phyloP scores from a whole-genome alignment of 2,797 vertebrate genomes.

The Pantherophis alleghaniensis region DNA sequence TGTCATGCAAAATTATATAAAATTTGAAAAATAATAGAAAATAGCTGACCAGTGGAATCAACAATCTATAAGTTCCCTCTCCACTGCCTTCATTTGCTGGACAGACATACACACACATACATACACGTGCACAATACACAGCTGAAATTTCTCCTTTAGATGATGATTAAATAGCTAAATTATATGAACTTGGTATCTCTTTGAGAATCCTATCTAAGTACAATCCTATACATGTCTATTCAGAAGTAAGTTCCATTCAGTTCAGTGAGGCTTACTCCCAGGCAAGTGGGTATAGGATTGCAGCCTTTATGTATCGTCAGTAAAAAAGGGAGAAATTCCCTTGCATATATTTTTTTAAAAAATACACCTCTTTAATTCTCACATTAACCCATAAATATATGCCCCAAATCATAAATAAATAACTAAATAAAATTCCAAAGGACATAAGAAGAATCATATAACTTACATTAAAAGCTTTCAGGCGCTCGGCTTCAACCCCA shows the following conservation, averaged over 20 bases:
- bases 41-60: slow-evolving; percentile 59
- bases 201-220: slow-evolving; percentile 56
- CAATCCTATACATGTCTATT: slow-evolving; percentile 43
- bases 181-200: slow-evolving; percentile 65
- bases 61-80: slow-evolving; percentile 47
- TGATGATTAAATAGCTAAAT: slow-evolving; percentile 66
- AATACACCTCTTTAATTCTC: slow-evolving; percentile 56
- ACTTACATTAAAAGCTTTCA: slow-evolving; percentile 85
- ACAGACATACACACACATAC: slow-evolving; percentile 71
- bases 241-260: neutral
- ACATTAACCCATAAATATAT: slow-evolving; percentile 62
- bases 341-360: slow-evolving; percentile 36
- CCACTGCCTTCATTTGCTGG: slow-evolving; percentile 45
- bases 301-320: slow-evolving; percentile 18
- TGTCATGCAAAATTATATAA: slow-evolving; percentile 76
- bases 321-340: slow-evolving; percentile 30
- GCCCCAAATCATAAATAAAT: slow-evolving; percentile 57
- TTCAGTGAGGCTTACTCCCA: neutral
- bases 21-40: slow-evolving; percentile 59
- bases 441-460: neutral
- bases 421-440: slow-evolving; percentile 47
- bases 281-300: neutral
- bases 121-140: slow-evolving; percentile 64
- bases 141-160: slow-evolving; percentile 54
- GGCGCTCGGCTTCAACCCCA: slow-evolving; percentile 80